Percentiles rank a stretch among this genome's conserved stretches.
Evolutionary conservation across 2,113 vertebrate genomes (phyloP).

Genomic region (Lepus europaeus): DNA sequence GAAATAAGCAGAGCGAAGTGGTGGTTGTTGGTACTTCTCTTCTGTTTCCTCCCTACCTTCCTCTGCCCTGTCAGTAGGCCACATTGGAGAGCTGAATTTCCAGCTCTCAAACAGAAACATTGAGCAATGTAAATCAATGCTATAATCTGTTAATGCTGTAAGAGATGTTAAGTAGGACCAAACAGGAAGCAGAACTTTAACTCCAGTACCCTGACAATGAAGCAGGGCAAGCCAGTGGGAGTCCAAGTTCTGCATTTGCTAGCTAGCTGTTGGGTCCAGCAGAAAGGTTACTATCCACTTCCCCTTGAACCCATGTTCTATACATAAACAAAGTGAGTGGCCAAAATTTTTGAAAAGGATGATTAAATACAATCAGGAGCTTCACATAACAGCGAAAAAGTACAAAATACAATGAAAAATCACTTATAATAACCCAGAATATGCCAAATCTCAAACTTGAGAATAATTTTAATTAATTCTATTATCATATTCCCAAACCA

Average conservation of each 20-base stretch:
- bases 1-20: neutral
- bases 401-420: constrained; percentile 2
- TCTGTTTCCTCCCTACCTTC: neutral
- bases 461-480: neutral
- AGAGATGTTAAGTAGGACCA: neutral
- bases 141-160: neutral
- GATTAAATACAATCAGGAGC: neutral
- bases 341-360: neutral
- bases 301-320: neutral
- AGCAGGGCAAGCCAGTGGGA: neutral
- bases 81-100: neutral
- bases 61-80: neutral
- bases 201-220: neutral
- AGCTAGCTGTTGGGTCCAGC: neutral
- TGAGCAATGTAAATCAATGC: neutral
- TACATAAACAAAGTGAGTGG: neutral
- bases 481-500: neutral
- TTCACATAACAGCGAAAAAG: neutral
- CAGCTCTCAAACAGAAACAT: neutral
- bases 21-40: neutral
- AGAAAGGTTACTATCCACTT: neutral
- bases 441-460: neutral
- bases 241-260: neutral
- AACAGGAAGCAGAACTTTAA: neutral
- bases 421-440: neutral